phyloP scores from a whole-genome alignment of 2,797 vertebrate genomes.

The Morelia viridis region DNA sequence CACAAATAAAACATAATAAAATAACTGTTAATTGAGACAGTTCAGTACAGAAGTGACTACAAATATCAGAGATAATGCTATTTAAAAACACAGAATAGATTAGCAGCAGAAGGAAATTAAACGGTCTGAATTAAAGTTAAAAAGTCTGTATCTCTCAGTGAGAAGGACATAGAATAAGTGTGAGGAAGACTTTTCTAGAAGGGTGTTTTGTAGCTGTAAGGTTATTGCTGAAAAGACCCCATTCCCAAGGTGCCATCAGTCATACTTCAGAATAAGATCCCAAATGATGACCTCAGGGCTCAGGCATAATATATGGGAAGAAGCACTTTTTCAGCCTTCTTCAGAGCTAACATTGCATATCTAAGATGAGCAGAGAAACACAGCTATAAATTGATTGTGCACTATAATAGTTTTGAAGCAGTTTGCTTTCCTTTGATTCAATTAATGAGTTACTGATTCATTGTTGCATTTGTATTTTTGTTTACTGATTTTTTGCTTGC shows the following conservation, averaged over 20 bases:
- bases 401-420: background rate
- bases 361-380: background rate
- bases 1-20: background rate
- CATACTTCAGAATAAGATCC: background rate
- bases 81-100: background rate
- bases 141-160: background rate
- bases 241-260: background rate
- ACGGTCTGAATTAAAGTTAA: background rate
- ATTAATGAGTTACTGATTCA: conserved; percentile 9
- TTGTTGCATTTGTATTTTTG: conserved; percentile 1
- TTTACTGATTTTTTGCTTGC: background rate
- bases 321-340: background rate
- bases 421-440: background rate
- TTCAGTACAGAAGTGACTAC: background rate
- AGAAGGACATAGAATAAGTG: background rate
- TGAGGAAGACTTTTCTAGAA: background rate
- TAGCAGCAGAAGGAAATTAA: background rate
- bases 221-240: background rate
- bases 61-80: background rate
- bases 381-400: background rate
- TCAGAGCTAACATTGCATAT: background rate
- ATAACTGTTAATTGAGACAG: background rate
- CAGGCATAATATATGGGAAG: background rate
- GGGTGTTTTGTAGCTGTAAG: background rate
- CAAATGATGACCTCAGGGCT: background rate